phyloP scores from a whole-genome alignment of 2,797 vertebrate species.

The Ataeniobius toweri region DNA sequence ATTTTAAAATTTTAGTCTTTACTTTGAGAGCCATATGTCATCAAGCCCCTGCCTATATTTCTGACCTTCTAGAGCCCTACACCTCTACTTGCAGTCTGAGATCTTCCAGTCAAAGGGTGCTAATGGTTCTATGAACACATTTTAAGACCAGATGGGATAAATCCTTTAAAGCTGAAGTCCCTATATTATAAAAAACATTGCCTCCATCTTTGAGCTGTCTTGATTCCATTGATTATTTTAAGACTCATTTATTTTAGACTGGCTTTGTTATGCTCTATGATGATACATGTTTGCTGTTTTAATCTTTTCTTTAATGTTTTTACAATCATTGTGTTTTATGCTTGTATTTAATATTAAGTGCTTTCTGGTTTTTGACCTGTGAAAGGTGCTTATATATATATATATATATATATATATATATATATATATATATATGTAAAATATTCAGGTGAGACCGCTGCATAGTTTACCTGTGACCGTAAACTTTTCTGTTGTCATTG shows the following conservation, averaged over 20 bases:
- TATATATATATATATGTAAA: no score
- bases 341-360: no score
- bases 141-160: no score
- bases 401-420: no score
- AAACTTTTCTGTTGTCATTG: slow-evolving; percentile 88
- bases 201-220: neutral
- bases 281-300: neutral
- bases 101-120: neutral
- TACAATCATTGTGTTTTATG: no score
- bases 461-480: slow-evolving; percentile 86
- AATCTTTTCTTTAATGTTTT: neutral
- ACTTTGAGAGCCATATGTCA: no score
- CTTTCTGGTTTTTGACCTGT: no score
- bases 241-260: no score
- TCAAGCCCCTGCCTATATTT: neutral
- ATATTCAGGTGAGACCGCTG: neutral
- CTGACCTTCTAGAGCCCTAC: neutral
- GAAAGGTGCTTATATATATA: no score
- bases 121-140: no score
- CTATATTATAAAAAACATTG: neutral
- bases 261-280: neutral
- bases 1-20: neutral
- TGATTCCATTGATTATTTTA: neutral
- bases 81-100: neutral
- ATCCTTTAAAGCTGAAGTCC: neutral